Evolutionary conservation across 2,888 invertebrate species (phyloP), one percentile per base, ranked within the genome.

Genomic region (Harmothoe impar): DNA sequence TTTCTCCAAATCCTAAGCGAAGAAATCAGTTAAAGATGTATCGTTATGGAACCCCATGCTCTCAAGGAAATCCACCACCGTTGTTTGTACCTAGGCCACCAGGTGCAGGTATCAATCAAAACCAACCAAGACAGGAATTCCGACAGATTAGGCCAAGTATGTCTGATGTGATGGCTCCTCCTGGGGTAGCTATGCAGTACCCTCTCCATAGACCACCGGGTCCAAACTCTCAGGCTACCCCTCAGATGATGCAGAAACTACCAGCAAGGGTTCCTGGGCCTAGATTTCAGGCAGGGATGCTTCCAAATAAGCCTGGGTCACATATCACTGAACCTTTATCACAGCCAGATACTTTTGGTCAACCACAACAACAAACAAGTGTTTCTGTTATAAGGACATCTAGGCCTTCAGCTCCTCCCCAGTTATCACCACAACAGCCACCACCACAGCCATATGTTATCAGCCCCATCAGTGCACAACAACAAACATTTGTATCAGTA

Each of bases 161-260:
- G 81, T 35, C 81, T n/a, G 43, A 33, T 33, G 81, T 81, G 35
- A 81, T 81, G 81, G 43, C 43, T 10, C 81, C 81, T 35, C 81
- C 81, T n/a, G 17, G 17, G 0, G 20, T 17, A 31, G 33, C 81
- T 15, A 81, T 33, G 43, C 43, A 35, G 23, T 23, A 23, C 20
- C 33, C 33, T 35, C 12, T 23, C 15, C n/a, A n/a, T n/a, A 33
- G 81, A 33, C 33, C 3, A 43, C 3, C 10, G 10, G 43, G 5
- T 43, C 10, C 43, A 43, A 43, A 43, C 10, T 3, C 10, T 7
- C 43, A 81, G 43, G 7, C 33, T 7, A 1, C 29, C 17, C 77
- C 31, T 15, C 77, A 77, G 5, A 77, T 77, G 77, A 77, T 77
- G 77, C 25, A 31, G 7, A 31, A 20, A 10, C 25, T 31, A 7